Evolutionary conservation across 2,113 vertebrate species (phyloP).

Genomic region (Chaenocephalus aceratus): DNA sequence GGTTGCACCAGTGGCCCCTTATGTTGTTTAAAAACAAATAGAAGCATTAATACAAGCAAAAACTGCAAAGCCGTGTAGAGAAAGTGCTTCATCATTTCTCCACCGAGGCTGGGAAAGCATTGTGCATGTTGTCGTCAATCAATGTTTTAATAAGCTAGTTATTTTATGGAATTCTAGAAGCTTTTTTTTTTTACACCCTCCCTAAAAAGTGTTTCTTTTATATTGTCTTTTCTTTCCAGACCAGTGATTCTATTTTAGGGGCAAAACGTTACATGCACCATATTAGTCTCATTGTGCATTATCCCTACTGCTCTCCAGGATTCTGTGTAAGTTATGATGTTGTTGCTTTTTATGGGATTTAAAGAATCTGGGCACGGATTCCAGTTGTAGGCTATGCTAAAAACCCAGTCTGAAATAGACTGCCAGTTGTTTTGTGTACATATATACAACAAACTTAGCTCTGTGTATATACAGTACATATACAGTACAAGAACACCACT

Average conservation of each 20-base stretch:
- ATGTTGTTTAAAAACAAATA: constrained; percentile 28
- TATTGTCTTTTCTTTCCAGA: constrained; percentile 64
- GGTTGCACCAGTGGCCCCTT: constrained; percentile 26
- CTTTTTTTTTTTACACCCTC: constrained; percentile 60
- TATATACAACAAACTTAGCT: constrained; percentile 78
- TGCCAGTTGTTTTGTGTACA: constrained; percentile 77
- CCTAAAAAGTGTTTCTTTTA: constrained; percentile 59
- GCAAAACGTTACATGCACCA: constrained; percentile 50
- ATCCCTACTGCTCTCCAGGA: constrained; percentile 59
- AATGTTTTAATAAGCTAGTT: constrained; percentile 81
- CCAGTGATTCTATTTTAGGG: constrained; percentile 57
- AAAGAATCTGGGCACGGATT: constrained; percentile 61
- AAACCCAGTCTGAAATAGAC: constrained; percentile 71
- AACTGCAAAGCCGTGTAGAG: constrained; percentile 53
- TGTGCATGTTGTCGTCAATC: constrained; percentile 78
- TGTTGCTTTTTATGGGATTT: constrained; percentile 63
- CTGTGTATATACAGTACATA: constrained; percentile 85
- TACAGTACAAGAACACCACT: constrained; percentile 82
- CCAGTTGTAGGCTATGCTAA: constrained; percentile 70
- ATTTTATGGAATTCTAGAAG: constrained; percentile 67
- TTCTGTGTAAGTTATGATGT: constrained; percentile 80
- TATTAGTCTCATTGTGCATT: constrained; percentile 59
- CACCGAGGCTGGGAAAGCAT: constrained; percentile 68
- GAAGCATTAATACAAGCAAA: constrained; percentile 49
- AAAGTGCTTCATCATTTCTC: constrained; percentile 45